A percentile compares a stretch with the other conserved stretches of the same genome.
These are phyloP conservation scores for Heteractis magnifica DNA, from an alignment of 92 coral and sea anemone species.

Conservation along the genomic window DNA sequence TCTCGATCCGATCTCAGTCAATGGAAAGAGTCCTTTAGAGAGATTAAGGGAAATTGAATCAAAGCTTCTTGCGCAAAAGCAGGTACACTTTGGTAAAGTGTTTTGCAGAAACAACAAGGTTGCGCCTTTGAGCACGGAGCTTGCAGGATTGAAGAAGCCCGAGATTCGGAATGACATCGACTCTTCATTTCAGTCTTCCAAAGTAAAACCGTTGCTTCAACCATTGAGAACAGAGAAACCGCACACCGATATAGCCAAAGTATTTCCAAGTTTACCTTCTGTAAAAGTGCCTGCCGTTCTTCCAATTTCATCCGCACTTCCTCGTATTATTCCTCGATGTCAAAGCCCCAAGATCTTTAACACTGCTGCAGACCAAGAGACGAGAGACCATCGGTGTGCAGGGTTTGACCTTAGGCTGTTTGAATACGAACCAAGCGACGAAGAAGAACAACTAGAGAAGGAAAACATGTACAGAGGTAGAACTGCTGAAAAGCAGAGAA, in stretches of 20 bases:
- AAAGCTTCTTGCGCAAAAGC: conserved; percentile 2
- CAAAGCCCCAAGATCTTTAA: neutral
- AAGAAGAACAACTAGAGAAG: neutral
- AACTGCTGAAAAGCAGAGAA: neutral
- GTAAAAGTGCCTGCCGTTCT: neutral
- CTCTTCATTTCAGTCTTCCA: neutral
- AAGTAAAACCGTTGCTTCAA: neutral
- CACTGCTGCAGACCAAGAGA: neutral
- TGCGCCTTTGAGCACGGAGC: neutral
- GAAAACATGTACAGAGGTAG: neutral
- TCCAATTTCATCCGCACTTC: neutral
- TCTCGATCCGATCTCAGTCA: no score
- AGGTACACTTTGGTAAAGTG: neutral
- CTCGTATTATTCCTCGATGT: neutral
- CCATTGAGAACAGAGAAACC: neutral
- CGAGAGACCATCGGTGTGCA: neutral
- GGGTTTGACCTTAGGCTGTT: neutral
- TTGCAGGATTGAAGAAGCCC: neutral
- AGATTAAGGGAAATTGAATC: neutral
- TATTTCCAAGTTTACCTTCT: neutral
- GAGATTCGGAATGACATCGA: neutral
- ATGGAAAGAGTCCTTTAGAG: neutral
- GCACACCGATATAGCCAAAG: neutral
- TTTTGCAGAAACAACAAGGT: neutral
- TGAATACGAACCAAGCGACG: neutral